phyloP scores from a whole-genome alignment of 2,113 vertebrate species.

The Petroica traversi region DNA sequence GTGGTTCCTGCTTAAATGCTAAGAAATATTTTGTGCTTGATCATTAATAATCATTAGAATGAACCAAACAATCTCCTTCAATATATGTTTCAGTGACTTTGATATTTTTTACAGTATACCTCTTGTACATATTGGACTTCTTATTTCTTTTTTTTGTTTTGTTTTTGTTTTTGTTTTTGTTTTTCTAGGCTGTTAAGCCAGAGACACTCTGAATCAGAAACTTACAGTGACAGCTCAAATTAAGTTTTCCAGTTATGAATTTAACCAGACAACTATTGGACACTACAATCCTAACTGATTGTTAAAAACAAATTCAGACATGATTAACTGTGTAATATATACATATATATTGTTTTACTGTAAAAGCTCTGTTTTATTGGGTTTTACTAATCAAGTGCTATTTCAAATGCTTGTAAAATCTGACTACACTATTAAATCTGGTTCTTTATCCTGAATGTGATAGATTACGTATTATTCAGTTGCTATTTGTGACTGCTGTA shows the following conservation, averaged over 20 bases:
- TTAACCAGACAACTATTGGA: not conserved
- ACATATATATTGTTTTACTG: not conserved
- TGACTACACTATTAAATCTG: not conserved
- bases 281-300: not conserved
- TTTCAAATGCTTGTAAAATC: slow-evolving; percentile 29
- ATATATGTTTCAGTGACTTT: not conserved
- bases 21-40: slow-evolving; percentile 25
- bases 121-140: not conserved
- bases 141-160: not conserved
- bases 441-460: not conserved
- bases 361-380: slow-evolving; percentile 3
- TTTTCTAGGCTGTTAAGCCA: not conserved
- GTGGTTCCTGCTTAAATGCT: not conserved
- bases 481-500: not conserved
- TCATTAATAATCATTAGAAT: slow-evolving; percentile 13
- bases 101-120: not conserved
- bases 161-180: too few species aligned
- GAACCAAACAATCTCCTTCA: slow-evolving; percentile 17
- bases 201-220: not conserved
- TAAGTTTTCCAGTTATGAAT: not conserved
- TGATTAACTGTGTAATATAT: not conserved
- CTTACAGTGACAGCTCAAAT: not conserved
- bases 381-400: slow-evolving; percentile 10
- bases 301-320: slow-evolving; percentile 30
- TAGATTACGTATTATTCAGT: not conserved